phyloP scores from a whole-genome alignment of 2,113 vertebrate genomes.

The Syrrhaptes paradoxus region DNA sequence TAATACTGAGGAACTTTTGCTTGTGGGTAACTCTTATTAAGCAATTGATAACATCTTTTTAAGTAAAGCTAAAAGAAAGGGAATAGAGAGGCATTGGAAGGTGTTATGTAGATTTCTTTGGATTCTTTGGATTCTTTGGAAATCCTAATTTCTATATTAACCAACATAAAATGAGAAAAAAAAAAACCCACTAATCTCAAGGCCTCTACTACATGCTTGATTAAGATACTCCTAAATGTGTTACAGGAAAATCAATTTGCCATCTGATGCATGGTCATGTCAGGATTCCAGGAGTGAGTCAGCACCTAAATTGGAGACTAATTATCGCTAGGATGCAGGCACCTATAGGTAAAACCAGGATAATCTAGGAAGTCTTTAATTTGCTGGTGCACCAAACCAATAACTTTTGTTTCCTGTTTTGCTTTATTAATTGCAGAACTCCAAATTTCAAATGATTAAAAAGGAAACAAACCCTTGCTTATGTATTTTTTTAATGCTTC shows the following conservation, averaged over 20 bases:
- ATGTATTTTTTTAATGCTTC: fast-evolving
- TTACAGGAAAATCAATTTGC: neutral
- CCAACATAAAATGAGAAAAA: neutral
- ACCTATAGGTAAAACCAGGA: neutral
- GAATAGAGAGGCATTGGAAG: neutral
- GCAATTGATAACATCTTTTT: neutral
- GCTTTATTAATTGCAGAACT: neutral
- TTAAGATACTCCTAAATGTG: neutral
- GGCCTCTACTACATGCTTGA: neutral
- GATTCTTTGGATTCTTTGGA: neutral
- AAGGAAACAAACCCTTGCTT: neutral
- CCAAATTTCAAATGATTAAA: neutral
- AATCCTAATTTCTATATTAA: neutral
- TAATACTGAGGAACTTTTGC: neutral
- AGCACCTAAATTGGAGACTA: neutral
- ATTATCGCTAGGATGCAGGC: neutral
- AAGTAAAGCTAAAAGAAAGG: neutral
- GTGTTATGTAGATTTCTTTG: neutral
- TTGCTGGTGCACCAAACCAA: neutral
- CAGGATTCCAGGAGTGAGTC: neutral
- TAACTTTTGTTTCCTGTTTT: neutral
- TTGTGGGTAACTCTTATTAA: neutral
- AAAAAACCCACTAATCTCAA: neutral
- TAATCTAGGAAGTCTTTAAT: neutral
- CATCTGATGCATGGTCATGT: neutral